Percentiles rank a stretch among this genome's conserved stretches.
These are phyloP conservation scores for Himantopus leucocephalus DNA, from an alignment of 2,113 vertebrate species.

Conservation along the genomic window DNA sequence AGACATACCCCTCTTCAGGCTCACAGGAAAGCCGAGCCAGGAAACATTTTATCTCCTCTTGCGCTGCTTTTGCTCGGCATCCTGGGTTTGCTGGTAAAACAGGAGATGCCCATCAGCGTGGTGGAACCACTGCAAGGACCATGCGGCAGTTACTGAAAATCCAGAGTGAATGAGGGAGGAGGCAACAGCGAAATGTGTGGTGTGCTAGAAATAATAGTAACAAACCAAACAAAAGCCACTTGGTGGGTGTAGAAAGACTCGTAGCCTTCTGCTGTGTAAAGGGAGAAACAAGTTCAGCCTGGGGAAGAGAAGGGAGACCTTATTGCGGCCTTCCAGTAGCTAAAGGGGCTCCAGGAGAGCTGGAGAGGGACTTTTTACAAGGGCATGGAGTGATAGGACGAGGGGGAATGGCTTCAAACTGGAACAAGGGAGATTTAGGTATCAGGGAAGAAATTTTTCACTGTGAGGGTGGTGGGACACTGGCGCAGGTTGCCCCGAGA, in stretches of 20 bases:
- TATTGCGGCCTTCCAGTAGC: too few species aligned
- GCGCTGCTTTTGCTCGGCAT: rapidly evolving
- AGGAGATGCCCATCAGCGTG: rapidly evolving
- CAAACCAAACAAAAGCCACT: too few species aligned
- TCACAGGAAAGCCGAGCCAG: neutral
- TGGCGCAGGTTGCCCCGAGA: too few species aligned
- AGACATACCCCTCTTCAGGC: neutral
- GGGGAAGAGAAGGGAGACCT: too few species aligned
- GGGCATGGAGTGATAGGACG: too few species aligned
- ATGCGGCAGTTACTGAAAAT: neutral
- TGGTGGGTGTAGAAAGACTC: neutral
- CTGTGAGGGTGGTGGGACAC: too few species aligned
- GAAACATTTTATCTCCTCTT: neutral
- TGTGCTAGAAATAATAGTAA: neutral
- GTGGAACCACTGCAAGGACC: rapidly evolving
- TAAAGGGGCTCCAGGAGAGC: too few species aligned
- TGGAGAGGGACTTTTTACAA: too few species aligned
- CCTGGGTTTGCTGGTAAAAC: neutral
- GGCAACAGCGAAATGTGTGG: rapidly evolving
- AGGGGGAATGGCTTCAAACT: too few species aligned
- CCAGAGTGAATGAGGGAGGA: neutral
- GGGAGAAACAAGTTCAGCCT: neutral
- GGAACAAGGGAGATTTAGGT: too few species aligned
- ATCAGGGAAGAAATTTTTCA: too few species aligned
- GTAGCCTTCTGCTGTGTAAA: neutral